Evolutionary conservation across 2,888 invertebrate species (phyloP), one percentile per base, ranked within the genome.

Genomic region (Tolmerus cingulatus): DNA sequence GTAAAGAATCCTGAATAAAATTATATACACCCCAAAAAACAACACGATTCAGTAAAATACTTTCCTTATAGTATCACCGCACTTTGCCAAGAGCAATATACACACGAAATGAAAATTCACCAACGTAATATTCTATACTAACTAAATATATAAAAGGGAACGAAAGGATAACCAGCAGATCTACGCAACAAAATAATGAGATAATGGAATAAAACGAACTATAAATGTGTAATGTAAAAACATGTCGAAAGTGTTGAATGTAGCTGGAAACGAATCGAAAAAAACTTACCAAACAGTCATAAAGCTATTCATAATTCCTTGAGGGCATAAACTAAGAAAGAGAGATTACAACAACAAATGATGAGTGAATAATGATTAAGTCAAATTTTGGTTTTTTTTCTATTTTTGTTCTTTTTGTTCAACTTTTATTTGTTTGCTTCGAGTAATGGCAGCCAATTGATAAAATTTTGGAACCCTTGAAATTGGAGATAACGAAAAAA

Each of bases 261-360:
- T 66, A 66, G 27, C 19, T 66, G 40, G 46, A 85, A 85, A 74
- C 74, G 74, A 85, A 85, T 85, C 37, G 87, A 89, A 87, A 87
- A 87, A 89, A 92, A 96, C 96, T 96, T 96, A 96, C 96, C 96
- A 96, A 93, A 96, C 95, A 93, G 96, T 96, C 95, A 96, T 96
- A 95, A 96, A 96, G 95, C 95, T 96, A 96, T 96, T 96, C 95
- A 96, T 95, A 94, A 96, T 95, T 96, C 96, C 96, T 95, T 96
- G 96, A 93, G 95, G 95, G 95, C 95, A 96, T 94, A 95, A 95
- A 95, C 95, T 96, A 95, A 90, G 89, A 89, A 89, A 90, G 90
- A 90, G 89, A 90, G 89, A 90, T 87, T 89, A 89, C 89, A 89
- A 89, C 89, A 89, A 89, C 88, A 89, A 90, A 89, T 88, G 88